Evolutionary conservation across 2,797 vertebrate genomes (phyloP).

Genomic region (Lateolabrax maculatus): DNA sequence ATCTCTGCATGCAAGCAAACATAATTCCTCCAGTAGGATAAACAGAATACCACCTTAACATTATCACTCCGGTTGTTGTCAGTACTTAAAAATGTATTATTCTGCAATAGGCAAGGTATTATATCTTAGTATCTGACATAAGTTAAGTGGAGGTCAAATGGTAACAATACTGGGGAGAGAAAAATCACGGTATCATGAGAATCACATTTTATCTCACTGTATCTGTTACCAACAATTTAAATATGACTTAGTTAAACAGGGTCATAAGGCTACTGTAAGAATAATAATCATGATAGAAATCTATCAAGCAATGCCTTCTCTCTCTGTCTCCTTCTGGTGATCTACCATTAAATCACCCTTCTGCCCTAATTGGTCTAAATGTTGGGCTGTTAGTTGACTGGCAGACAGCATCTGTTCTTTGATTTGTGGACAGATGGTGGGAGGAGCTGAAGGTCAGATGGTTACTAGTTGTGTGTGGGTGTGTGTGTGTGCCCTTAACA

Average conservation of each 20-base stretch:
- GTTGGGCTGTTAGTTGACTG: conserved; percentile 77
- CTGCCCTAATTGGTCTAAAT: conserved; percentile 81
- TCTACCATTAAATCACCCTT: conserved; percentile 68
- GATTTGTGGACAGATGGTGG: conserved; percentile 81
- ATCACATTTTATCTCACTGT: conserved; percentile 14
- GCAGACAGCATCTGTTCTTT: conserved; percentile 80
- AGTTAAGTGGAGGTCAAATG: conserved; percentile 24
- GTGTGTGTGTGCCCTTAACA: conserved; percentile 21
- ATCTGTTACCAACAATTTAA: conserved; percentile 43
- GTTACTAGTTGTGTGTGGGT: conserved; percentile 42
- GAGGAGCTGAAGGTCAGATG: conserved; percentile 79
- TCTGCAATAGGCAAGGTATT: background rate
- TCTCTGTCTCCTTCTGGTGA: conserved; percentile 62
- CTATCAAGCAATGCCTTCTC: conserved; percentile 56
- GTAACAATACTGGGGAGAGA: conserved; percentile 1
- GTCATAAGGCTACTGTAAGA: conserved; percentile 33
- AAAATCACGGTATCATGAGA: conserved; percentile 26
- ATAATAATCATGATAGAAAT: conserved; percentile 57
- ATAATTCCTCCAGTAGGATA: background rate
- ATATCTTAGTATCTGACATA: background rate
- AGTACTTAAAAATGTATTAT: background rate
- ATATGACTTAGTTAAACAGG: conserved; percentile 36
- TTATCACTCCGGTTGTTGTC: background rate
- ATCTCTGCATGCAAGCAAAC: background rate
- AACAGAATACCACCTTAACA: background rate